Evolutionary conservation across 1,140 invertebrate species (phyloP).

Genomic region (Drosophila elegans): DNA sequence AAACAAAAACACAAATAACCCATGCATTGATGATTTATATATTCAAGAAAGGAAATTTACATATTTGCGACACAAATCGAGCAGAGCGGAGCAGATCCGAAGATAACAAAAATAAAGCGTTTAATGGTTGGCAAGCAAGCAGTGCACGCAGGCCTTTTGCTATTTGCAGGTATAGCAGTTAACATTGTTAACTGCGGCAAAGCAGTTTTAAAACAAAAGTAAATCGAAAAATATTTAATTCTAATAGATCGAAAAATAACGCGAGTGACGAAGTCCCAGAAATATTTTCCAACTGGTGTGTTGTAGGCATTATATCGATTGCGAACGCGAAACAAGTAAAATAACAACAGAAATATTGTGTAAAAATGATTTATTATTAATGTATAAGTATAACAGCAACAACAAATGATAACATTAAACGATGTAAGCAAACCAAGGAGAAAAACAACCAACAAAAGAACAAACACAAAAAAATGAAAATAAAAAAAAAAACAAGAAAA

Average conservation of each 20-base stretch:
- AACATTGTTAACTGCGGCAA: constrained; percentile 74
- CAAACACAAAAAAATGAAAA: constrained; percentile 46
- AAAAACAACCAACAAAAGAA: constrained; percentile 62
- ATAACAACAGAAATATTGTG: constrained; percentile 71
- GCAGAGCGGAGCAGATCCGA: constrained; percentile 25
- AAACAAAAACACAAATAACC: constrained; percentile 41
- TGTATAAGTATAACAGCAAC: constrained; percentile 65
- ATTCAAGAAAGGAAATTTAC: constrained; percentile 49
- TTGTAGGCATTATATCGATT: constrained; percentile 48
- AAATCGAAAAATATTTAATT: constrained; percentile 53
- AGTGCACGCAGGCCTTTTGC: constrained; percentile 70
- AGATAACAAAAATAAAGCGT: constrained; percentile 19
- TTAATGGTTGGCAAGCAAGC: constrained; percentile 40
- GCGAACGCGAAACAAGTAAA: constrained; percentile 34
- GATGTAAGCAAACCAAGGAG: constrained; percentile 58
- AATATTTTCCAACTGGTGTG: constrained; percentile 60
- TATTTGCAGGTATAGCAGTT: constrained; percentile 76
- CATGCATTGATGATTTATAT: constrained; percentile 64
- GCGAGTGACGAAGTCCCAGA: constrained; percentile 3
- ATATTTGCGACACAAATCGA: constrained; percentile 55
- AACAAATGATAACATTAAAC: constrained; percentile 42
- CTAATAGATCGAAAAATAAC: constrained; percentile 32
- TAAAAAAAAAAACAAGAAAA: constrained; percentile 66
- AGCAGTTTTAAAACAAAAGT: constrained; percentile 74
- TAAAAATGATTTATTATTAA: constrained; percentile 81